A percentile compares a stretch with the other conserved stretches of the same genome.
These are phyloP conservation scores for Callinectes sapidus DNA, from an alignment of 2,888 invertebrate species.

Conservation along the genomic window DNA sequence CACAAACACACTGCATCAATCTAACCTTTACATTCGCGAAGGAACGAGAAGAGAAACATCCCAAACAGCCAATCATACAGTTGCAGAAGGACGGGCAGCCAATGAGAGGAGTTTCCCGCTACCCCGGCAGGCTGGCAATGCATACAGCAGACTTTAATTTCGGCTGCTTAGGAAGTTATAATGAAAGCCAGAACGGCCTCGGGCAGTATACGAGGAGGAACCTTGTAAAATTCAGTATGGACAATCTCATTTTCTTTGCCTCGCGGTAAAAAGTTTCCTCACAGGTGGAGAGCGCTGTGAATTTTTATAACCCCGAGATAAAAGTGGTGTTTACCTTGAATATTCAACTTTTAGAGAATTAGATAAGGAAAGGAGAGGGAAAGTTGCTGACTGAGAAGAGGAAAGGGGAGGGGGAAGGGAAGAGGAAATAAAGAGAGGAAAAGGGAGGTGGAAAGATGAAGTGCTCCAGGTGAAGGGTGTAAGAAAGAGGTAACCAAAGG, in stretches of 20 bases:
- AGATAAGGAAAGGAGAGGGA: background rate
- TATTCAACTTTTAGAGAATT: background rate
- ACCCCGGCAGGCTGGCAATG: background rate
- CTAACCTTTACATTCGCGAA: background rate
- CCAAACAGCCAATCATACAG: background rate
- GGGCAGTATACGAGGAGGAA: background rate
- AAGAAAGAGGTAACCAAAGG: background rate
- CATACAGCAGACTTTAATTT: constrained; percentile 23
- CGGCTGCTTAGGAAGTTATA: constrained; percentile 34
- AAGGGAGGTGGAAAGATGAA: background rate
- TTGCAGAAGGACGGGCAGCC: background rate
- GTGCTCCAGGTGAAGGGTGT: background rate
- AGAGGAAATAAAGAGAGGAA: background rate
- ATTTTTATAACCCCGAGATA: background rate
- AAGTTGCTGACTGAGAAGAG: background rate
- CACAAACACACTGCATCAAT: background rate
- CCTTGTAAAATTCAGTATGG: constrained; percentile 25
- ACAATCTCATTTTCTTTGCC: constrained; percentile 4
- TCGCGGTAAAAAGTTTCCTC: background rate
- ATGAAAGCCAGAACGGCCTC: constrained; percentile 26
- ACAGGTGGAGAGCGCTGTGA: constrained; percentile 3
- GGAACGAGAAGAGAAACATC: background rate
- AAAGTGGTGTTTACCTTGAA: constrained; percentile 5
- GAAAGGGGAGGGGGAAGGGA: background rate
- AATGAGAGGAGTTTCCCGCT: background rate